These are phyloP conservation scores for Dendrolimus pini DNA, from an alignment of 2,888 invertebrate species.

Conservation along the genomic window DNA sequence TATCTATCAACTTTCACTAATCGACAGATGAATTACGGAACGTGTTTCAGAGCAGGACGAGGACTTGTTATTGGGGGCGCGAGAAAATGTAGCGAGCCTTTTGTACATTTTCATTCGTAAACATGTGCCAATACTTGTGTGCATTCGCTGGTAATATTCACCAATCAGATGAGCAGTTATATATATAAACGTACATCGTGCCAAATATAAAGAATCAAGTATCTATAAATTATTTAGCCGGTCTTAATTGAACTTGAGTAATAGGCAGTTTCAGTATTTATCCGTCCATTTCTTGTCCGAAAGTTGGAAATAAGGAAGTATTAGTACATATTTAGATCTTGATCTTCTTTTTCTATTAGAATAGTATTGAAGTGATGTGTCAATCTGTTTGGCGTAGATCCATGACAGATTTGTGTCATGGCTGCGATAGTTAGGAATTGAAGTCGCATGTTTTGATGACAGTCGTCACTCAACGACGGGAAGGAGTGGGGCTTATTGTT, in stretches of 20 bases:
- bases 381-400: slow-evolving; percentile 39
- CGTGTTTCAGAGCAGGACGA: slow-evolving; percentile 38
- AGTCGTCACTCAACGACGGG: slow-evolving; percentile 42
- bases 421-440: slow-evolving; percentile 34
- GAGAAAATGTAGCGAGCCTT: slow-evolving; percentile 46
- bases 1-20: slow-evolving; percentile 38
- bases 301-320: not conserved
- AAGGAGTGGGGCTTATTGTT: slow-evolving; percentile 35
- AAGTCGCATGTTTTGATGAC: slow-evolving; percentile 44
- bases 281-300: not conserved
- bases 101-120: slow-evolving; percentile 53
- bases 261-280: not conserved
- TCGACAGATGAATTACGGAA: slow-evolving; percentile 24
- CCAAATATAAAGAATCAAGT: slow-evolving; percentile 42
- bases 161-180: slow-evolving; percentile 59
- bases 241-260: not conserved
- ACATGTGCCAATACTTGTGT: slow-evolving; percentile 54
- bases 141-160: slow-evolving; percentile 43
- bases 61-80: slow-evolving; percentile 48
- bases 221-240: not conserved
- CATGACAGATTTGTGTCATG: slow-evolving; percentile 51
- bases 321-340: slow-evolving; percentile 4
- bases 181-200: slow-evolving; percentile 54
- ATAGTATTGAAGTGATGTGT: slow-evolving; percentile 10
- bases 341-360: not conserved